Conservation (phyloP, 2,888 invertebrate species). For the Aspidapion aeneum region DNA sequence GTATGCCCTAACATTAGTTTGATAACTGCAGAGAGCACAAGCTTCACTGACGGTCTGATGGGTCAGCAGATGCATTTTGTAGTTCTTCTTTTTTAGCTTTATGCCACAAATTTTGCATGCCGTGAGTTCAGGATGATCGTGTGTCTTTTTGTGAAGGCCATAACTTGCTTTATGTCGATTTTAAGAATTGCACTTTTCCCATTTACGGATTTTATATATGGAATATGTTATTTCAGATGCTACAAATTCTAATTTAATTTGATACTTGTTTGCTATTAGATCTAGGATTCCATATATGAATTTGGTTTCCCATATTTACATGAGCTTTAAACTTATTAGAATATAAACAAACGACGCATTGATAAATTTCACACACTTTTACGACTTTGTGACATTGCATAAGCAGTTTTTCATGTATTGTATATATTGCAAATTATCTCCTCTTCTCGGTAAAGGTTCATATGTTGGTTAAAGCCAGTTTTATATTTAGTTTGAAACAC, state of each 20-base stretch:
- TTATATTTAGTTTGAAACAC: background rate
- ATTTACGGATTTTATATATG: background rate
- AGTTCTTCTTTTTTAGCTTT: background rate
- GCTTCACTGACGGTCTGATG: background rate
- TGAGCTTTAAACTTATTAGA: background rate
- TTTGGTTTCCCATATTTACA: background rate
- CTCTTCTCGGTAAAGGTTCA: background rate
- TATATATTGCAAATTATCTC: background rate
- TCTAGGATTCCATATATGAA: background rate
- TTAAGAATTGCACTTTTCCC: background rate
- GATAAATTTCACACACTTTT: background rate
- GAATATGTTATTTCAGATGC: no score
- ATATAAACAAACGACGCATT: background rate
- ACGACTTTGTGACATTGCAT: background rate
- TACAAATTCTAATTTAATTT: no score
- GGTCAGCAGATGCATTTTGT: background rate
- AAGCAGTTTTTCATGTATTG: background rate
- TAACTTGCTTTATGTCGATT: background rate
- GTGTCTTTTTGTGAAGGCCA: background rate
- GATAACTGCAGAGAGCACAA: background rate
- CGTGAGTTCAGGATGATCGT: background rate
- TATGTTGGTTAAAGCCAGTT: background rate
- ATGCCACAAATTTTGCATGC: background rate
- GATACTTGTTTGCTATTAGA: no score
- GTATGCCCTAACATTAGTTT: background rate